These are phyloP conservation scores for Rhinichthys osculus DNA, from an alignment of 2,797 vertebrate species.

Conservation along the genomic window DNA sequence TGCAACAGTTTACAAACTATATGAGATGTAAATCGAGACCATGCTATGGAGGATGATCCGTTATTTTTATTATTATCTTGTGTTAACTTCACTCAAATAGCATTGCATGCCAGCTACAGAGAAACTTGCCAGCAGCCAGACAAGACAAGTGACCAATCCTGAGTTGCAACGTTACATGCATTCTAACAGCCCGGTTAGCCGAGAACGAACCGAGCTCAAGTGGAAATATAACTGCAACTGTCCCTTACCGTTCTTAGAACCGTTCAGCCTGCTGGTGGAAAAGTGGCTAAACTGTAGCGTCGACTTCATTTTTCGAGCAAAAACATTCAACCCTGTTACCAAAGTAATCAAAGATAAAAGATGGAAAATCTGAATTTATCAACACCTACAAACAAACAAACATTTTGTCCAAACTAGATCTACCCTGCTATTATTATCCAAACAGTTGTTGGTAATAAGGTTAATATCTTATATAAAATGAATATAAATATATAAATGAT, in stretches of 20 bases:
- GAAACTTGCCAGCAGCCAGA: not conserved
- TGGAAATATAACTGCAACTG: not conserved
- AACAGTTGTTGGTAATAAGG: not conserved
- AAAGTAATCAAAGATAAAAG: not conserved
- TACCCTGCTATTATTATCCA: not conserved
- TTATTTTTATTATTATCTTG: not conserved
- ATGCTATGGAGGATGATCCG: not conserved
- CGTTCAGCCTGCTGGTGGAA: not conserved
- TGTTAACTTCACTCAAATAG: not conserved
- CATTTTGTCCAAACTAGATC: not conserved
- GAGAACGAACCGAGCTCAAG: not conserved
- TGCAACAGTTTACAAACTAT: not conserved
- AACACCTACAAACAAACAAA: not conserved
- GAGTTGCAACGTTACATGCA: not conserved
- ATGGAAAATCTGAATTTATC: not conserved
- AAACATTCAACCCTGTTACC: not conserved
- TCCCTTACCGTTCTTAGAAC: not conserved
- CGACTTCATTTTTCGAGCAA: not conserved
- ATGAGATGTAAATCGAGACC: not conserved
- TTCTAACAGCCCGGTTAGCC: not conserved
- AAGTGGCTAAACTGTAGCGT: not conserved
- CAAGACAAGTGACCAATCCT: not conserved
- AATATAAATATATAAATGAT: not conserved
- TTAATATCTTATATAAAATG: not conserved
- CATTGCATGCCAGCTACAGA: not conserved